Conservation (phyloP, 2,797 vertebrate species). For the Zonotrichia albicollis region DNA sequence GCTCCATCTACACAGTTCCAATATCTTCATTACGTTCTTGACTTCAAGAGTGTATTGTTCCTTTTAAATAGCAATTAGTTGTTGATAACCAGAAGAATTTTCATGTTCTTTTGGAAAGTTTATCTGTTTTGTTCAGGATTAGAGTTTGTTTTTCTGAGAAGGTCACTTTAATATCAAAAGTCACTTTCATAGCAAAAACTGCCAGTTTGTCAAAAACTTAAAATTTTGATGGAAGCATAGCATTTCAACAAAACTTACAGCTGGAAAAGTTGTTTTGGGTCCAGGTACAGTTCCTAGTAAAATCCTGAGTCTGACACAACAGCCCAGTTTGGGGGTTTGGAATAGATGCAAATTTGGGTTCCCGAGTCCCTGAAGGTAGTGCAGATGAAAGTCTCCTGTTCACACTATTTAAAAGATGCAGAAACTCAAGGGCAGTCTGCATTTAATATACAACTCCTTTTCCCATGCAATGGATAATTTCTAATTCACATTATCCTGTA, state of each 20-base stretch:
- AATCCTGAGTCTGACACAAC: not conserved
- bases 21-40: not conserved
- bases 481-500: not conserved
- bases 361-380: not conserved
- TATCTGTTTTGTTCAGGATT: not conserved
- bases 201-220: not conserved
- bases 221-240: not conserved
- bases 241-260: not conserved
- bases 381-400: not conserved
- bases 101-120: not conserved
- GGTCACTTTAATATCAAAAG: not conserved
- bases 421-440: not conserved
- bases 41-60: not conserved
- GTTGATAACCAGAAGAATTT: not conserved
- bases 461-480: accelerated
- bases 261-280: not conserved
- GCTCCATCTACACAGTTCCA: not conserved
- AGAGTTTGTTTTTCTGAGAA: not conserved
- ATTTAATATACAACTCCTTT: not conserved
- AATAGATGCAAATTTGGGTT: not conserved
- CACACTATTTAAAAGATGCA: not conserved
- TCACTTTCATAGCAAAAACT: not conserved
- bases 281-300: not conserved
- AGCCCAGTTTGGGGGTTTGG: not conserved
- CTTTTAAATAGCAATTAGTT: not conserved